Base-by-base conservation (phyloP, 2,797 vertebrate species). In the Lerista edwardsae region DNA sequence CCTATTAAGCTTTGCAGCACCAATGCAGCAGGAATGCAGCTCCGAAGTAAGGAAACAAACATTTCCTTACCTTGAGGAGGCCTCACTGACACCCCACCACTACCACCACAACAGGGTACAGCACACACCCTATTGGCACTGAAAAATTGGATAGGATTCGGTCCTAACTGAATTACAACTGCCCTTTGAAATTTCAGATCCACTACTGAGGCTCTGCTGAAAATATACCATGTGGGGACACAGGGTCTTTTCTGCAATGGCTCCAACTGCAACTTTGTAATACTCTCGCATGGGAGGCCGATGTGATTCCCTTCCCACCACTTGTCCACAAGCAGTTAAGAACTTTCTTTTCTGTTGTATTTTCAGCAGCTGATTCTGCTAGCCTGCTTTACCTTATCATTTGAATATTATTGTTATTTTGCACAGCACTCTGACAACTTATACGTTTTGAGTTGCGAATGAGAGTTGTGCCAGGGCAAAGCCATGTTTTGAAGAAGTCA, bases 401-500 rank as follows among this genome's bases (percentile, higher is more conserved):
- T 79, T 64, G 59, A 9, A 14, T 61, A 1, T 25, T 29, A 19
- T 77, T 8, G 2, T 71, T 59, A 51, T 65, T 31, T 23, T 31
- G 3, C 57, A n/a, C 23, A 9, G 14, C 2, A 34, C 23, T 17
- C 27, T 29, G 59, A 23, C 62, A 41, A 79, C 8, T 69, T 19
- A 12, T 25, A 25, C 61, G 47, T n/a, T n/a, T n/a, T n/a, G n/a
- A n/a, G n/a, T n/a, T n/a, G n/a, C n/a, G n/a, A 21, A 4, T n/a
- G 11, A 14, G 11, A 10, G 29, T 77, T 62, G 14, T 62, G 15
- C 21, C 64, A 65, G 34, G 4, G 12, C 9, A 41, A 23, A 55
- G 25, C 0, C 9, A 64, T 77, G 34, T 74, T 64, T 78, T 68
- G 27, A 84, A 55, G 81, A 29, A 67, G n/a, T 84, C 81, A 84